Evolutionary conservation across 1,140 invertebrate genomes (phyloP).

Genomic region (Brachionus manjavacas): DNA sequence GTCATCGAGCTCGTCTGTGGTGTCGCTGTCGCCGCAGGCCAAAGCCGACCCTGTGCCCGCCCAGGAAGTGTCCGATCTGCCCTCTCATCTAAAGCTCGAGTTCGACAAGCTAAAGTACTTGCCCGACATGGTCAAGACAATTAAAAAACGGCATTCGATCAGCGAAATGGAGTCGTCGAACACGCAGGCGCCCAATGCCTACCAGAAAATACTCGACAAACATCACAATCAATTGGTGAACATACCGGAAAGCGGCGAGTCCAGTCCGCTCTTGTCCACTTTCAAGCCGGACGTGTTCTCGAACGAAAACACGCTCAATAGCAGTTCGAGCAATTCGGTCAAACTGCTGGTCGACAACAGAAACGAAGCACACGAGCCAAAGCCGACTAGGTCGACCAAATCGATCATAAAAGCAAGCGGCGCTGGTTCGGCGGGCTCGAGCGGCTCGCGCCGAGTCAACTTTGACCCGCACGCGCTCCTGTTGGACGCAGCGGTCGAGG

Average conservation of each 20-base stretch:
- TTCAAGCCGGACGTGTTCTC: constrained; percentile 11
- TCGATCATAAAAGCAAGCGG: constrained; percentile 17
- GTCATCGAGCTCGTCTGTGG: neutral
- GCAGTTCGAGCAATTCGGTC: neutral
- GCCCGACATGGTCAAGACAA: constrained; percentile 31
- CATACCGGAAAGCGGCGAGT: neutral
- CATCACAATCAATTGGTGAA: constrained; percentile 13
- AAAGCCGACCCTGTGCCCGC: neutral
- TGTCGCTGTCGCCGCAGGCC: neutral
- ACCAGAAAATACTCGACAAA: constrained; percentile 31
- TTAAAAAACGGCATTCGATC: constrained; percentile 43
- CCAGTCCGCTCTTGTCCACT: neutral
- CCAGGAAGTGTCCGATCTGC: neutral
- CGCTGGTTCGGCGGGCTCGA: neutral
- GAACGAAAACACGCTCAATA: neutral
- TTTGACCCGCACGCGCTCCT: constrained; percentile 93
- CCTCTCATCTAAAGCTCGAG: constrained; percentile 15
- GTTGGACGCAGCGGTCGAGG: constrained; percentile 92
- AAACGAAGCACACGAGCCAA: neutral
- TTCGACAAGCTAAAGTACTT: constrained; percentile 37
- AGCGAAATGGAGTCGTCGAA: constrained; percentile 31
- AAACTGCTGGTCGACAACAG: neutral
- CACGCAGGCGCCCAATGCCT: neutral
- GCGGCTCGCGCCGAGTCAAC: constrained; percentile 71
- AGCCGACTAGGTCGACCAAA: neutral